Conservation (phyloP, 2,113 vertebrate species). For the Menura novaehollandiae region DNA sequence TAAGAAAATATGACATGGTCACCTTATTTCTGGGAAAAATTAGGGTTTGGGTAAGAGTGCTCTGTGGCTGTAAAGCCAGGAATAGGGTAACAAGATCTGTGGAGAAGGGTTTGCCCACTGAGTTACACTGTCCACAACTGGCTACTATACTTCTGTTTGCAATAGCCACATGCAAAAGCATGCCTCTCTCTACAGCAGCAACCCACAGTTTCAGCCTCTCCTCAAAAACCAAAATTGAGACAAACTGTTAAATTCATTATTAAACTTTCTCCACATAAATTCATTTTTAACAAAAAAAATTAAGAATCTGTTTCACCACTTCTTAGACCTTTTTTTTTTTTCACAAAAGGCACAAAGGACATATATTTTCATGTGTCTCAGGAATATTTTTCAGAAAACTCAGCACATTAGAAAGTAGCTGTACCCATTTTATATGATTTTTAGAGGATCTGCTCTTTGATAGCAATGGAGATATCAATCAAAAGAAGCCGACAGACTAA, state of each 20-base stretch:
- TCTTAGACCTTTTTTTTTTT: not conserved
- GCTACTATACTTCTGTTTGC: not conserved
- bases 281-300: not conserved
- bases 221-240: not conserved
- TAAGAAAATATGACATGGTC: not conserved
- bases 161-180: not conserved
- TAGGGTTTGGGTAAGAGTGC: not conserved
- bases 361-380: not conserved
- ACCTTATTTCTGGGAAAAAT: not conserved
- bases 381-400: not conserved
- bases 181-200: not conserved
- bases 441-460: not conserved
- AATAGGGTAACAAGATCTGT: not conserved
- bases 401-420: not conserved
- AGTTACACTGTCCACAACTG: not conserved
- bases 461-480: conserved; percentile 23
- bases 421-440: not conserved
- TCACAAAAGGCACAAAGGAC: not conserved
- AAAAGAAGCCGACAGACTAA: conserved; percentile 5
- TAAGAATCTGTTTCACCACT: not conserved
- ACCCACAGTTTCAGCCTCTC: not conserved
- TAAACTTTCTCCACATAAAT: not conserved
- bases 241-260: not conserved
- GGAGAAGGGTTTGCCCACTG: not conserved
- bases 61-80: not conserved